These are phyloP conservation scores for Gila robusta DNA, from an alignment of 2,797 vertebrate genomes.

Conservation along the genomic window DNA sequence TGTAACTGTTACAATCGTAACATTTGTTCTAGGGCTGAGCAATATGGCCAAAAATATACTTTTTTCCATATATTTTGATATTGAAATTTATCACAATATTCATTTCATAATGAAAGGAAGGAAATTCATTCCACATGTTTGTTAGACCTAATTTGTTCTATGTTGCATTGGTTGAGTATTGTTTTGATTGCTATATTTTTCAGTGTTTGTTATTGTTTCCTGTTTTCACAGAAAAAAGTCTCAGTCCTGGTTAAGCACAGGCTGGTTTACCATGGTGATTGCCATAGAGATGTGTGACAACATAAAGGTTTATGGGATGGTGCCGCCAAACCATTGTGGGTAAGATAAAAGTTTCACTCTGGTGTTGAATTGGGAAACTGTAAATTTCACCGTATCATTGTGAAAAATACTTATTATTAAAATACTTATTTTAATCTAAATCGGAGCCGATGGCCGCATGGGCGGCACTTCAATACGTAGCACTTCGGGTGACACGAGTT, in stretches of 20 bases:
- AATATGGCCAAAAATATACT: not conserved
- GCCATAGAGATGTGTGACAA: slow-evolving; percentile 92
- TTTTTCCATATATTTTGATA: not conserved
- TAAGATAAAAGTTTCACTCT: slow-evolving; percentile 70
- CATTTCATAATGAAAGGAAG: not conserved
- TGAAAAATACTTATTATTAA: not conserved
- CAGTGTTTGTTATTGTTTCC: not conserved
- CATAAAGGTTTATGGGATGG: slow-evolving; percentile 96
- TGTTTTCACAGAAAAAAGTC: slow-evolving; percentile 85
- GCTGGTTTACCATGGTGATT: slow-evolving; percentile 99
- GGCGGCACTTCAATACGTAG: too few relatives aligned
- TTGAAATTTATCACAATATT: not conserved
- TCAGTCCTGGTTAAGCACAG: slow-evolving; percentile 96
- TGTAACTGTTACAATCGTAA: not conserved
- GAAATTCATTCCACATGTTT: not conserved
- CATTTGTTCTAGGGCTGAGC: not conserved
- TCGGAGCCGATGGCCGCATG: not conserved
- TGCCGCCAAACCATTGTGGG: slow-evolving; percentile 92
- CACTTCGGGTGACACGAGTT: not conserved
- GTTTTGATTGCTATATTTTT: not conserved
- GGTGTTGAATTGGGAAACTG: not conserved
- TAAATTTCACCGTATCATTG: not conserved
- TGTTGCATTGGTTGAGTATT: not conserved
- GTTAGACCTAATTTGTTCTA: not conserved
- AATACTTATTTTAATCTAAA: not conserved